Conservation (phyloP, 2,113 vertebrate genomes). For the Orthonyx spaldingii region DNA sequence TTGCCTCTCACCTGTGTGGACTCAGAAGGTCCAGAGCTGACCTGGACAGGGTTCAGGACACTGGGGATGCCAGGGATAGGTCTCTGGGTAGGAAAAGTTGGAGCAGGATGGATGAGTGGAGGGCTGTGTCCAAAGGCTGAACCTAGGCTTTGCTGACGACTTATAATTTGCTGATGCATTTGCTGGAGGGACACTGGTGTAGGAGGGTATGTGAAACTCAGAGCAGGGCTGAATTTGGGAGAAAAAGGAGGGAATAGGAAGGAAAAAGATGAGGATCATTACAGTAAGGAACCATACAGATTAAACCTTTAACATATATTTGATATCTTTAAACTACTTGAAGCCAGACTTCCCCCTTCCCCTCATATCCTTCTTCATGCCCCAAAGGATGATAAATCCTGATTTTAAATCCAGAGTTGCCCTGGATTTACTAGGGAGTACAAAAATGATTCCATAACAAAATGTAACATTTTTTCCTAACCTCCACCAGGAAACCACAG, state of each 20-base stretch:
- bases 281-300: background rate
- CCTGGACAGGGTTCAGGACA: conserved; percentile 85
- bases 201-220: conserved; percentile 94
- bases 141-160: conserved; percentile 88
- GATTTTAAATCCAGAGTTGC: background rate
- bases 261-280: background rate
- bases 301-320: background rate
- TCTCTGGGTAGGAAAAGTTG: conserved; percentile 91
- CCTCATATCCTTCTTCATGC: background rate
- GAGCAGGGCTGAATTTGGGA: conserved; percentile 80
- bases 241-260: background rate
- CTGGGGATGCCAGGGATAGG: conserved; percentile 89
- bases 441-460: conserved; percentile 10
- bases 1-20: conserved; percentile 85
- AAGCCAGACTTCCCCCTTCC: background rate
- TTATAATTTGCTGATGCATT: conserved; percentile 93
- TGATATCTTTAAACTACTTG: background rate
- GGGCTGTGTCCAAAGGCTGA: conserved; percentile 97
- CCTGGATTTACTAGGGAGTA: background rate
- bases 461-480: conserved; percentile 1
- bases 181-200: conserved; percentile 91
- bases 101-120: conserved; percentile 92
- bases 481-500: background rate
- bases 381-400: background rate
- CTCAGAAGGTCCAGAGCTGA: conserved; percentile 85